These are phyloP conservation scores for Euglossa dilemma DNA, from an alignment of 1,140 invertebrate genomes.

Conservation along the genomic window DNA sequence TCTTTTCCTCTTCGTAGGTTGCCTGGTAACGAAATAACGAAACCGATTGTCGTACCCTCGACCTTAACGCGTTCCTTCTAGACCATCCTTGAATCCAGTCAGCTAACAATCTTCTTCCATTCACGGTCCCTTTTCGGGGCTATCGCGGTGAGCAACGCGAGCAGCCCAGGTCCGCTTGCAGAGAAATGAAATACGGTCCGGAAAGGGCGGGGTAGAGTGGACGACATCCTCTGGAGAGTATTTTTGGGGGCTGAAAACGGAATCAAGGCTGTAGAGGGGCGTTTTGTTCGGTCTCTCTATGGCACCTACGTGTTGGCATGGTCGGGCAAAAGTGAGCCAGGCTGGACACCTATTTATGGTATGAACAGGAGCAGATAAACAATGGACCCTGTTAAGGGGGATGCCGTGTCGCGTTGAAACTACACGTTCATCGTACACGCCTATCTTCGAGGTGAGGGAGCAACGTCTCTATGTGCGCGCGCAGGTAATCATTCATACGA, in stretches of 20 bases:
- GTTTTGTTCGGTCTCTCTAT: conserved; percentile 38
- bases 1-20: not conserved
- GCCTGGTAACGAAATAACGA: conserved; percentile 31
- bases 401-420: conserved; percentile 25
- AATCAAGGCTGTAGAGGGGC: conserved; percentile 16
- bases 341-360: conserved; percentile 58
- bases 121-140: not conserved
- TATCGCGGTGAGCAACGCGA: conserved; percentile 23
- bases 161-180: not conserved
- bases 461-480: not conserved
- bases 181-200: conserved; percentile 54
- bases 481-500: conserved; percentile 27
- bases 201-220: not conserved
- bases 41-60: conserved; percentile 12
- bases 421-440: conserved; percentile 11
- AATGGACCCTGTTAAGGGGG: conserved; percentile 58
- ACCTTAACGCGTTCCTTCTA: conserved; percentile 9
- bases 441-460: not conserved
- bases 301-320: conserved; percentile 35
- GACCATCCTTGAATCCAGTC: conserved; percentile 12
- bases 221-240: conserved; percentile 20
- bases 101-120: conserved; percentile 46
- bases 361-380: conserved; percentile 60
- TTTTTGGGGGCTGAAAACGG: conserved; percentile 35
- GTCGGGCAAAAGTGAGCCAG: conserved; percentile 36